Conservation (phyloP, 2,888 invertebrate genomes). For the Caenorhabditis becei region DNA sequence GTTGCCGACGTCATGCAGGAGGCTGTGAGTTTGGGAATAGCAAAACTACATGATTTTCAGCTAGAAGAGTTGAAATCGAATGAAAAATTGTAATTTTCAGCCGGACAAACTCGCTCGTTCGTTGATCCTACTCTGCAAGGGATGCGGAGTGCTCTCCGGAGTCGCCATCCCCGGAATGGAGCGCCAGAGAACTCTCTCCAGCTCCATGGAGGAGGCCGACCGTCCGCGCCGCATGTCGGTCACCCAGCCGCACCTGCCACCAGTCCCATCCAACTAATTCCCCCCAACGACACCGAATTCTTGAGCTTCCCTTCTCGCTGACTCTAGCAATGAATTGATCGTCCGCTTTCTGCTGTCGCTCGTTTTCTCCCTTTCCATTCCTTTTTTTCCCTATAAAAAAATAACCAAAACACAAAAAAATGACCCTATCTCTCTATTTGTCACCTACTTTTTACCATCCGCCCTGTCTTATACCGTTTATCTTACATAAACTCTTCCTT, state of each 20-base stretch:
- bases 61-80: too few species aligned
- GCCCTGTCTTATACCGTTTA: not conserved
- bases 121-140: conserved; percentile 91
- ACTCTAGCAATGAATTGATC: not conserved
- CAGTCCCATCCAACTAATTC: conserved; percentile 66
- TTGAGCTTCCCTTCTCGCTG: conserved; percentile 9
- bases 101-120: conserved; percentile 92
- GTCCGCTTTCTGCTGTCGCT: conserved; percentile 27
- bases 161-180: conserved; percentile 81
- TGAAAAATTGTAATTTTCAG: conserved; percentile 84
- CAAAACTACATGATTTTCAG: too few species aligned
- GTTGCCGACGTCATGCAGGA: conserved; percentile 92
- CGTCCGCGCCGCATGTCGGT: conserved; percentile 80
- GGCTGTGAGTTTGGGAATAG: conserved; percentile 88
- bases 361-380: conserved; percentile 25
- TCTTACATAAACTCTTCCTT: too few species aligned
- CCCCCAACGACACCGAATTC: not conserved
- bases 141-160: conserved; percentile 86
- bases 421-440: too few species aligned
- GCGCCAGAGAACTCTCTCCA: conserved; percentile 79
- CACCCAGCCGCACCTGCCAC: conserved; percentile 68
- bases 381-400: not conserved
- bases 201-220: conserved; percentile 82
- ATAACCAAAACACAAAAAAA: too few species aligned
- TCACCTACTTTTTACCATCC: too few species aligned